A percentile compares a stretch with the other conserved stretches of the same genome.
Evolutionary conservation across 1,140 invertebrate species (phyloP).

Genomic region (Cecropterus lyciades): DNA sequence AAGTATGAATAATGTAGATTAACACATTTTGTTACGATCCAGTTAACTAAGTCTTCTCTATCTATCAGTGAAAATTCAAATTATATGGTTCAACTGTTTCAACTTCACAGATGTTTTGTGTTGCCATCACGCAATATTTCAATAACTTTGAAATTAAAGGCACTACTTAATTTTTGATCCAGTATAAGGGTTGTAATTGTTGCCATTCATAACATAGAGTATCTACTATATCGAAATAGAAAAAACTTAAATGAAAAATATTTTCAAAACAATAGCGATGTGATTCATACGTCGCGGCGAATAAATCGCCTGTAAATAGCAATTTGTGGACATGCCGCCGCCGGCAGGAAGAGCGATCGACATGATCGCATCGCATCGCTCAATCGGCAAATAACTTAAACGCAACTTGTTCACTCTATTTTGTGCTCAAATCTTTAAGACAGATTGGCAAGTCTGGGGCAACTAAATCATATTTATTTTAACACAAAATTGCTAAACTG

Average conservation of each 20-base stretch:
- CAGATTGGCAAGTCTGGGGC: background rate
- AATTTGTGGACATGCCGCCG: background rate
- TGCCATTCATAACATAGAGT: no score
- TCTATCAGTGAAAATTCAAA: no score
- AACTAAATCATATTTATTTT: background rate
- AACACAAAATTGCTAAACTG: background rate
- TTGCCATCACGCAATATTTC: no score
- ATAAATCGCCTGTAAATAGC: conserved; percentile 8
- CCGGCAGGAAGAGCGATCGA: background rate
- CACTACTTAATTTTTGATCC: no score
- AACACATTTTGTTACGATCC: no score
- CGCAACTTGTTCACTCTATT: background rate
- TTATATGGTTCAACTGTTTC: no score
- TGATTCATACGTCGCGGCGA: background rate
- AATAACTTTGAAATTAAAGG: no score
- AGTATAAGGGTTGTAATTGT: no score
- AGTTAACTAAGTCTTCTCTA: no score
- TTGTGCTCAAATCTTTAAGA: background rate
- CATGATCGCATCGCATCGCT: background rate
- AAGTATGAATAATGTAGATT: no score
- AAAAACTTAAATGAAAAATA: background rate
- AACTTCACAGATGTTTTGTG: no score
- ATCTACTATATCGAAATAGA: no score
- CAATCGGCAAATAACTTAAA: conserved; percentile 5
- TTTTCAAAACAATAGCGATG: background rate